phyloP scores from a whole-genome alignment of 35 echinoderm and acorn worm genomes.

The Ophioderma brevispina region DNA sequence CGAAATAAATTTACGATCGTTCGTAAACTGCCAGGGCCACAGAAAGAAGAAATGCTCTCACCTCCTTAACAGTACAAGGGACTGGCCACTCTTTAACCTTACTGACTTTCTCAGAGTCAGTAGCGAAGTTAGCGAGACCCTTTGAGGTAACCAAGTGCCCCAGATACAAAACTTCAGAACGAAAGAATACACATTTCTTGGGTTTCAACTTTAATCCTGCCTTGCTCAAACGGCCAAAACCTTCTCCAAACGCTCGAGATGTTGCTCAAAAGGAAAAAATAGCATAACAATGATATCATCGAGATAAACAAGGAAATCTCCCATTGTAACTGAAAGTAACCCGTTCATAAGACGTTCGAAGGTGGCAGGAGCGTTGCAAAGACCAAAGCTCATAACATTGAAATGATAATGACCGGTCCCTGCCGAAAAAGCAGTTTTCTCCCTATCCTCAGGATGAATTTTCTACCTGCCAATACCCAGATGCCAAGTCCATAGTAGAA shows the following conservation, averaged over 20 bases:
- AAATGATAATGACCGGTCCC: conserved; percentile 51
- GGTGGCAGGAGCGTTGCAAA: conserved; percentile 21
- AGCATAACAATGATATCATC: conserved; percentile 20
- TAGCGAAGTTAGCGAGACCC: too few species aligned
- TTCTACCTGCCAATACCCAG: too few species aligned
- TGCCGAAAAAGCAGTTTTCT: conserved; percentile 35
- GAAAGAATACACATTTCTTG: too few species aligned
- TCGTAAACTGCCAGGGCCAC: too few species aligned
- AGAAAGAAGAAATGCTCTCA: too few species aligned
- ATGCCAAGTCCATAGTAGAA: conserved; percentile 58
- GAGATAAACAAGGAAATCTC: conserved; percentile 4
- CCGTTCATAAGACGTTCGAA: conserved; percentile 38
- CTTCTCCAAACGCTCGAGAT: neutral
- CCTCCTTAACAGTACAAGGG: too few species aligned
- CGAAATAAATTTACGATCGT: too few species aligned
- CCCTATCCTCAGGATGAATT: conserved; percentile 13
- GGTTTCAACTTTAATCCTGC: conserved; percentile 64
- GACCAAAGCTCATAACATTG: conserved; percentile 59
- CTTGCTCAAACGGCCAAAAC: conserved; percentile 4
- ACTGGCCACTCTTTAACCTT: too few species aligned
- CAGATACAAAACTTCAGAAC: too few species aligned
- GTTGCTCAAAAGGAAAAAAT: conserved; percentile 14
- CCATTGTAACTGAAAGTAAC: neutral
- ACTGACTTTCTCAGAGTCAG: too few species aligned
- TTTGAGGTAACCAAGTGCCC: too few species aligned